Evolutionary conservation across 2,888 invertebrate species (phyloP).

Genomic region (Pyrrhosoma nymphula): DNA sequence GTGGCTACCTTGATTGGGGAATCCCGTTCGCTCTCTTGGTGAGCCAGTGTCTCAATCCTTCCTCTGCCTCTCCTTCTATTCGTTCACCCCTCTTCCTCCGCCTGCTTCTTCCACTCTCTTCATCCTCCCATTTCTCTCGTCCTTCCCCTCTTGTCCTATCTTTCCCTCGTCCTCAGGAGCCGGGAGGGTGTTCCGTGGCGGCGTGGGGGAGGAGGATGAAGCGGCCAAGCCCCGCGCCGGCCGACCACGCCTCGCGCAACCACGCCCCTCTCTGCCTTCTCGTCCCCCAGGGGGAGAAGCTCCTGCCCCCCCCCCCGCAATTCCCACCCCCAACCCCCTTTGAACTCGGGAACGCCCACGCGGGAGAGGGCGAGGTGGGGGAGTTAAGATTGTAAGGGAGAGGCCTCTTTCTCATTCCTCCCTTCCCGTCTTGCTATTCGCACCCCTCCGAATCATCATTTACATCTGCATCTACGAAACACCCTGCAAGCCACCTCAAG

Average conservation of each 20-base stretch:
- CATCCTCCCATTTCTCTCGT: too few relatives aligned
- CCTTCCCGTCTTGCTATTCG: not conserved
- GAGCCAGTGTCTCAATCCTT: too few relatives aligned
- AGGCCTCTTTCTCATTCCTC: not conserved
- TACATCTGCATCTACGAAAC: too few relatives aligned
- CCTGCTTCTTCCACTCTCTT: not conserved
- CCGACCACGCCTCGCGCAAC: conserved; percentile 32
- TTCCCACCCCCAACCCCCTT: not conserved
- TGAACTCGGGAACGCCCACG: conserved; percentile 45
- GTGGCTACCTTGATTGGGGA: too few relatives aligned
- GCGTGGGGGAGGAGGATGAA: not conserved
- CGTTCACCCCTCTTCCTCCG: not conserved
- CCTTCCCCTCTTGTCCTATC: not conserved
- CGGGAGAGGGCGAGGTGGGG: not conserved
- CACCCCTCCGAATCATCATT: not conserved
- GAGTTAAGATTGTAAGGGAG: not conserved
- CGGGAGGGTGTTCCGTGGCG: not conserved
- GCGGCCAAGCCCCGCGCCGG: not conserved
- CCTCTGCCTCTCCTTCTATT: not conserved
- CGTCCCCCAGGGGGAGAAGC: not conserved
- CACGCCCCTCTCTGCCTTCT: conserved; percentile 9
- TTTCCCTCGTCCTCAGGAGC: not conserved
- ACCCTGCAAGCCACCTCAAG: too few relatives aligned
- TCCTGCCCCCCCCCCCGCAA: not conserved
- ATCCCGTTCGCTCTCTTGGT: too few relatives aligned